Conservation (phyloP, 2,113 vertebrate species). For the Mesembrinibis cayennensis region DNA sequence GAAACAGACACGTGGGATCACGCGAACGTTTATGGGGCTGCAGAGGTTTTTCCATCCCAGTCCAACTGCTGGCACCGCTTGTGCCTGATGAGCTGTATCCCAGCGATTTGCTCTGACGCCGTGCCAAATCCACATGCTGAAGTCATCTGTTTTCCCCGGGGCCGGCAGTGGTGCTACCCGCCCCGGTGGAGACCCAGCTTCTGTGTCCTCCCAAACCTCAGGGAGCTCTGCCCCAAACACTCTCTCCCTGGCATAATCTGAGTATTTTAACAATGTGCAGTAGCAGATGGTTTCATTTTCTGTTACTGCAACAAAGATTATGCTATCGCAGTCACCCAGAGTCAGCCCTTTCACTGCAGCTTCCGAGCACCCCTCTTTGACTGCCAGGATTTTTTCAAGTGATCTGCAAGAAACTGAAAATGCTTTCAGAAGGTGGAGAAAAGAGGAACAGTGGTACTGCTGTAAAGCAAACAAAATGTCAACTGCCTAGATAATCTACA, state of each 20-base stretch:
- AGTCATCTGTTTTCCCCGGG: background rate
- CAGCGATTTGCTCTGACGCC: rapidly evolving
- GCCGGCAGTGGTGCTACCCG: background rate
- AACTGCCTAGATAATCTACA: background rate
- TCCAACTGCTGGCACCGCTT: background rate
- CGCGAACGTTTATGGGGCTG: rapidly evolving
- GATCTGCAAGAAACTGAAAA: background rate
- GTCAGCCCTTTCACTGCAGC: background rate
- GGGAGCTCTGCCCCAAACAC: background rate
- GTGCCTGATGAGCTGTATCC: background rate
- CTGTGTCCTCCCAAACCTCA: background rate
- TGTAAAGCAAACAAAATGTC: background rate
- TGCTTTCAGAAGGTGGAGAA: background rate
- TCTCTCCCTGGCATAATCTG: background rate
- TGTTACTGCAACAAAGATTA: background rate
- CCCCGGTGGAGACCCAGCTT: background rate
- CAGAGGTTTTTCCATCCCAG: background rate
- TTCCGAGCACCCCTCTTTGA: rapidly evolving
- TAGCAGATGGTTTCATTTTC: background rate
- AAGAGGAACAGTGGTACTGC: rapidly evolving
- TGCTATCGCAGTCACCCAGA: rapidly evolving
- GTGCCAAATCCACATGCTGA: background rate
- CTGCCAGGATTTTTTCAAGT: background rate
- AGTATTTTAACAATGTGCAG: background rate
- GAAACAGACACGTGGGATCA: background rate